Percentiles rank a stretch among this genome's conserved stretches.
Conservation (phyloP, 2,888 invertebrate species). For the Exephanes ischioxanthus region DNA sequence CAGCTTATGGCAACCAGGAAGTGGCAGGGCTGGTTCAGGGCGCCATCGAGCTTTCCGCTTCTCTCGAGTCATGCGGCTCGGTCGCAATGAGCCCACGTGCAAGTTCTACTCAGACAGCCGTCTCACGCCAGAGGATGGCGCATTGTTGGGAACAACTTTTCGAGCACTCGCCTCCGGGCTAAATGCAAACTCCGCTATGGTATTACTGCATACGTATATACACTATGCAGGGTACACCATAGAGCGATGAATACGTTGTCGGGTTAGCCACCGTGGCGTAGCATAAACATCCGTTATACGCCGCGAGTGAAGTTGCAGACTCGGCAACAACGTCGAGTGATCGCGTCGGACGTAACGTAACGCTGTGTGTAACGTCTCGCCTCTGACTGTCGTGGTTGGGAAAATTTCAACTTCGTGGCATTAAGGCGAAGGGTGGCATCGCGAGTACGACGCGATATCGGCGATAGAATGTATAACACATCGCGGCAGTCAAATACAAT, state of each 20-base stretch:
- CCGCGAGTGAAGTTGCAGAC: conserved; percentile 64
- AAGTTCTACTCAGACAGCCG: conserved; percentile 49
- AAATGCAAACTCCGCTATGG: conserved; percentile 62
- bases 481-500: conserved; percentile 34
- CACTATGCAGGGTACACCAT: background rate
- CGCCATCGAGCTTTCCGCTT: conserved; percentile 44
- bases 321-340: conserved; percentile 65
- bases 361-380: background rate
- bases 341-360: conserved; percentile 58
- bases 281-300: conserved; percentile 62
- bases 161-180: conserved; percentile 62
- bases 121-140: conserved; percentile 52
- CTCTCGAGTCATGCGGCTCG: conserved; percentile 20
- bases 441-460: conserved; percentile 46
- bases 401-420: conserved; percentile 61
- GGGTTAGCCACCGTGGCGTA: conserved; percentile 42
- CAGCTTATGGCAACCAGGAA: conserved; percentile 30
- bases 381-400: conserved; percentile 26
- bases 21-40: conserved; percentile 5
- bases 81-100: conserved; percentile 46
- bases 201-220: conserved; percentile 12
- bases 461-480: conserved; percentile 39
- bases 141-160: conserved; percentile 68
- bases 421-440: conserved; percentile 37
- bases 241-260: conserved; percentile 54